Conservation (phyloP, 2,113 vertebrate species). For the Thinocorus orbignyianus region DNA sequence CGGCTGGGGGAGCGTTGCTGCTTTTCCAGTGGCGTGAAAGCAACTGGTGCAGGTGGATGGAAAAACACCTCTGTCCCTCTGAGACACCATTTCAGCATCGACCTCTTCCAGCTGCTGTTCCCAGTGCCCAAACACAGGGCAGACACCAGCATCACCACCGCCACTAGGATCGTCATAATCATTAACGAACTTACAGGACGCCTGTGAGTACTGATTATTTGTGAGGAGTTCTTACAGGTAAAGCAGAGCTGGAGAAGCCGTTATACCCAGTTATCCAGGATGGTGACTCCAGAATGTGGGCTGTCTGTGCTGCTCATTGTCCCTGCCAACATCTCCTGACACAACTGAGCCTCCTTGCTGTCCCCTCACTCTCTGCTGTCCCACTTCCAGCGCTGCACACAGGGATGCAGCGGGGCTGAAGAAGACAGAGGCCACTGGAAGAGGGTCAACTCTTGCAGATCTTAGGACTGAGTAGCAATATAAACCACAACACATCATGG, state of each 20-base stretch:
- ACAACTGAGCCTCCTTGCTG: not conserved
- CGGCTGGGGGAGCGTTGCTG: not conserved
- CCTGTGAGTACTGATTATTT: not conserved
- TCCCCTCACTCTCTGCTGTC: not conserved
- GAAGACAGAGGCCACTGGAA: not conserved
- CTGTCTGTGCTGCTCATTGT: fast-evolving
- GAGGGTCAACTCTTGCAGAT: not conserved
- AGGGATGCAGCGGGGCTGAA: not conserved
- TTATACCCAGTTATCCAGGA: not conserved
- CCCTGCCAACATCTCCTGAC: not conserved
- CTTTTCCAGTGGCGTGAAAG: not conserved
- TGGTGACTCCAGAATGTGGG: fast-evolving
- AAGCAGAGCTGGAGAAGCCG: not conserved
- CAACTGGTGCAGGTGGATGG: not conserved
- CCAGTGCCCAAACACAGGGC: not conserved
- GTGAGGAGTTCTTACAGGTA: not conserved
- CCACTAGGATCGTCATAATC: not conserved
- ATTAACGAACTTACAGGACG: not conserved
- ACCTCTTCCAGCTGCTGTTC: not conserved
- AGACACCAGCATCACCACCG: not conserved
- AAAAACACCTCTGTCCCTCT: not conserved
- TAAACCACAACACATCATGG: not conserved
- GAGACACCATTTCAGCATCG: not conserved
- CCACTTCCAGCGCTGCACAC: not conserved
- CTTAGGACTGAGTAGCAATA: not conserved